phyloP scores from a whole-genome alignment of 2,113 vertebrate species.

The Natator depressus region DNA sequence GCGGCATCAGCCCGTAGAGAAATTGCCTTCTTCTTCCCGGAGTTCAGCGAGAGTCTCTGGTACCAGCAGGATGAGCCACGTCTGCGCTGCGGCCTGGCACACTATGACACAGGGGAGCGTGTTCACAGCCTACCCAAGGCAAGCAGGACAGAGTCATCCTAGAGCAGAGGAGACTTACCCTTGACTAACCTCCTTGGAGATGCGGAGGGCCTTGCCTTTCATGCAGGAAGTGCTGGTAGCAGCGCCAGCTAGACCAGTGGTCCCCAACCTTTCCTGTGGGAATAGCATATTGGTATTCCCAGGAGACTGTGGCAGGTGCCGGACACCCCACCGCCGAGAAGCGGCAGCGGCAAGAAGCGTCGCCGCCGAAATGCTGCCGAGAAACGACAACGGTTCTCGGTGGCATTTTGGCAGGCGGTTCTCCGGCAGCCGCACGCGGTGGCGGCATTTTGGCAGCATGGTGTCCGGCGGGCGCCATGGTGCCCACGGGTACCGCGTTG shows the following conservation, averaged over 20 bases:
- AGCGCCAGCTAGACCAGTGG: rapidly evolving
- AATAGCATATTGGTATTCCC: too few relatives aligned
- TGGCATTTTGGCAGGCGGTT: too few relatives aligned
- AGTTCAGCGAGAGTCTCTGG: constrained; percentile 86
- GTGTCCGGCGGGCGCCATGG: too few relatives aligned
- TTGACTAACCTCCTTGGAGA: background rate
- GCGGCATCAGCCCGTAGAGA: constrained; percentile 87
- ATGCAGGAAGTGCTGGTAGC: background rate
- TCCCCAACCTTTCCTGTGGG: too few relatives aligned
- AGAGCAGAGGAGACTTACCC: background rate
- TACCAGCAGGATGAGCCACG: constrained; percentile 84
- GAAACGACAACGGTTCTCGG: too few relatives aligned
- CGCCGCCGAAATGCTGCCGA: too few relatives aligned
- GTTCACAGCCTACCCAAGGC: constrained; percentile 61
- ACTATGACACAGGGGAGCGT: constrained; percentile 72
- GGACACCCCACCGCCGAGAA: too few relatives aligned
- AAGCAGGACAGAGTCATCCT: background rate
- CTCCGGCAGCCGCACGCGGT: too few relatives aligned
- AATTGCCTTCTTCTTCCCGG: constrained; percentile 92
- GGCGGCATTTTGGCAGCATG: too few relatives aligned
- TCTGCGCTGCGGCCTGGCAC: constrained; percentile 74
- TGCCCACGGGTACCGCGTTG: too few relatives aligned
- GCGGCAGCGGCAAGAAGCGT: too few relatives aligned
- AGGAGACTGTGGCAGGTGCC: too few relatives aligned
- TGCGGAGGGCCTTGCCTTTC: background rate